Evolutionary conservation across 1,140 invertebrate species (phyloP), one percentile per base, ranked within the genome.

Genomic region (Sminthurides bifidus): DNA sequence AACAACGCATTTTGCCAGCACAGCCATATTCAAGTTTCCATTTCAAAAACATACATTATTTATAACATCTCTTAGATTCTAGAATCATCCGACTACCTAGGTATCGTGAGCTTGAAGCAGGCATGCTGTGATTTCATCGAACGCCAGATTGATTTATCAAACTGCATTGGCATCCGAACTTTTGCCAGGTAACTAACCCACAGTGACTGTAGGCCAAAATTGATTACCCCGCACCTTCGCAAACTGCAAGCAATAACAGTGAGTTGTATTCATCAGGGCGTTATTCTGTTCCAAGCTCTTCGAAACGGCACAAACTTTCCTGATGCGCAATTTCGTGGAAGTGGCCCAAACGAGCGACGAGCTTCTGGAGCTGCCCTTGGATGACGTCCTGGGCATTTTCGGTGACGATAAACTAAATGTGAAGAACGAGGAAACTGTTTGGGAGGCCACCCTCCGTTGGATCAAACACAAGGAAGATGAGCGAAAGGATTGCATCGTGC

Each of bases 121-220:
- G 72, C 82, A 0, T 92, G 87, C 67, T 83, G 81, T 59, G 76
- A 86, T 37, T 88, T 81, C 67, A 72, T 92, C 0, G 66, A 71
- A 51, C 71, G 76, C 19, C 70, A 76, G 58, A 70, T 92, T 10
- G 78, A 71, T 2, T 76, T 81, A 0, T 78, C 80, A 55, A 92
- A 90, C 67, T 89, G 85, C 67, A 81, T 93, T 38, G 80, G 83
- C 17, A 81, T 91, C 30, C 77, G 84, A 72, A 77, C 79, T 59
- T 92, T 92, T 70, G 84, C 87, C 0, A 76, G 61, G 68, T 69
- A 64, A 33, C 30, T 52, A 35, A 17, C 3, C 19, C 4, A 37
- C 2, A 24, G 12, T 26, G 17, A 44, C 21, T 14, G 14, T 23
- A 17, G 37, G 14, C 6, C 29, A 26, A 4, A 6, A 26, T 50